Evolutionary conservation across 2,888 invertebrate species (phyloP).

Genomic region (Serripes groenlandicus): DNA sequence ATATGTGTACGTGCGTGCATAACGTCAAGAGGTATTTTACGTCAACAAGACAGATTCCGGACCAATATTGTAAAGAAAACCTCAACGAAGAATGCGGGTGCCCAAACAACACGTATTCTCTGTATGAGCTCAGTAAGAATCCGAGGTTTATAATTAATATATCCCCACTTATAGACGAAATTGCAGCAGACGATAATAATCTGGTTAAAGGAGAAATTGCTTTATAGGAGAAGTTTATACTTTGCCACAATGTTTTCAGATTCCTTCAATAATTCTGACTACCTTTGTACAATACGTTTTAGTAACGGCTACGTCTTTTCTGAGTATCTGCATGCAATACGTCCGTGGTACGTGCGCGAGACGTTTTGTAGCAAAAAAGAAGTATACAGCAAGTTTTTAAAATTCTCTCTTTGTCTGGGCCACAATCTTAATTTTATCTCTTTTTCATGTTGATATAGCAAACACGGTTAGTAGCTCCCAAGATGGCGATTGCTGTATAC

Average conservation of each 20-base stretch:
- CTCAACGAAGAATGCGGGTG: slow-evolving; percentile 14
- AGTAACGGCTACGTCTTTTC: no score
- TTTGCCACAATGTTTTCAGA: background rate
- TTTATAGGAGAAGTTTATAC: background rate
- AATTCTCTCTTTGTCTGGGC: no score
- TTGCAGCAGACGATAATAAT: background rate
- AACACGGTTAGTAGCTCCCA: no score
- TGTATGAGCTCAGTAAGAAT: slow-evolving; percentile 8
- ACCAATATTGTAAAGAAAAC: background rate
- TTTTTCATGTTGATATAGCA: no score
- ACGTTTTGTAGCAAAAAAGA: no score
- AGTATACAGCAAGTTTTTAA: no score
- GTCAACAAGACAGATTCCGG: background rate
- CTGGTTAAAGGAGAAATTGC: background rate
- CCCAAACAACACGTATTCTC: background rate
- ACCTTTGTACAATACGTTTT: no score
- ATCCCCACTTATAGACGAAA: background rate
- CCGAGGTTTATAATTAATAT: background rate
- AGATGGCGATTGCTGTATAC: no score
- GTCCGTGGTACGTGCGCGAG: no score
- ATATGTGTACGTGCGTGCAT: background rate
- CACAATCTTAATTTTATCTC: no score
- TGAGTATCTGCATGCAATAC: no score
- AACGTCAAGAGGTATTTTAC: background rate
- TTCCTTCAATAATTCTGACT: background rate